These are phyloP conservation scores for Tachina grossa DNA, from an alignment of 2,888 invertebrate species.

Conservation along the genomic window DNA sequence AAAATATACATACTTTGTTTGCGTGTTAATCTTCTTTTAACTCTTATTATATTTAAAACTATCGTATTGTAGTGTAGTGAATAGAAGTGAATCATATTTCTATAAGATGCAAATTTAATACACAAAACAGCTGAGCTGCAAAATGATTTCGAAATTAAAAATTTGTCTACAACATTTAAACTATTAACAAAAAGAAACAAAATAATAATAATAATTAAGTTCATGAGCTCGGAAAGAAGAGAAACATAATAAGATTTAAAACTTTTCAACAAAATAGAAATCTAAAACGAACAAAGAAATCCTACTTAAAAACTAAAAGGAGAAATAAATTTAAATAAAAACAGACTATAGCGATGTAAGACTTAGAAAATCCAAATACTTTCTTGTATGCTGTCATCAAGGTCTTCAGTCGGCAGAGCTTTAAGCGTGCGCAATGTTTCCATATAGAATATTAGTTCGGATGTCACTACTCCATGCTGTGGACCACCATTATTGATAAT, in stretches of 20 bases:
- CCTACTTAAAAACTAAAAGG: conserved; percentile 38
- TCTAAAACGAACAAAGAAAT: conserved; percentile 45
- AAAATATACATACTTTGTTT: conserved; percentile 30
- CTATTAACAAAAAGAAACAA: conserved; percentile 19
- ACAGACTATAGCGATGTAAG: neutral
- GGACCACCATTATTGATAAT: conserved; percentile 98
- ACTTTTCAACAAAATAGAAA: conserved; percentile 26
- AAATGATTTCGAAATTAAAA: conserved; percentile 15
- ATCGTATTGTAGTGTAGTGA: conserved; percentile 28
- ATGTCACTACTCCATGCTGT: conserved; percentile 96
- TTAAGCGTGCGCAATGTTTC: conserved; percentile 92
- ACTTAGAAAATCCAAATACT: conserved; percentile 87
- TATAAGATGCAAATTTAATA: conserved; percentile 19
- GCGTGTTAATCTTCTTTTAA: conserved; percentile 8
- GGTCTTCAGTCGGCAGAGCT: conserved; percentile 89
- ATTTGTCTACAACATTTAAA: conserved; percentile 11
- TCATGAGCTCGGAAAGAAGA: neutral
- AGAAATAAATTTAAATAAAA: conserved; percentile 38
- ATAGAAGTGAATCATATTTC: neutral
- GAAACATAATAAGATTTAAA: conserved; percentile 8
- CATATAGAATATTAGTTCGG: conserved; percentile 94
- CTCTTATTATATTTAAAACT: conserved; percentile 27
- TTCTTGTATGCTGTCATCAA: conserved; percentile 89
- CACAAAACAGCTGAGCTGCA: conserved; percentile 48
- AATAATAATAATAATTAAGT: too few species aligned